Evolutionary conservation across 2,113 vertebrate species (phyloP), one percentile per base, ranked within the genome.

Genomic region (Uria lomvia): DNA sequence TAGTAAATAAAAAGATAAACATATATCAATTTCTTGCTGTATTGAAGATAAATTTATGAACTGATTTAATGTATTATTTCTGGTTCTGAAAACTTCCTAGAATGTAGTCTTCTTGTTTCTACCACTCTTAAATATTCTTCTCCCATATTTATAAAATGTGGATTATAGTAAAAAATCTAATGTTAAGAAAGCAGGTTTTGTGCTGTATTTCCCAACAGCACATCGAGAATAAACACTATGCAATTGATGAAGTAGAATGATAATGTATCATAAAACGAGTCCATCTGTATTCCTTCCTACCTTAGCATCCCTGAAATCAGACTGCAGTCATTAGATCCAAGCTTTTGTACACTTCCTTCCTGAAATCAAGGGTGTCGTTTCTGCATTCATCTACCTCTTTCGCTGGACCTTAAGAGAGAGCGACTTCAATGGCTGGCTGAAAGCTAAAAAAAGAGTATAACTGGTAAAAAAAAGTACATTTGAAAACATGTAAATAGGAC

Each of bases 401-500:
- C 79, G 6, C 17, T 86, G 71, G 70, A 85, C 70, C 18, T 72
- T 85, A 75, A 77, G 73, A 73, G 74, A 73, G 74, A 93, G 29
- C 40, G 6, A 75, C 62, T 91, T 89, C 73, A 77, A 9, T 87
- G 60, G n/a, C 20, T 75, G 36, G 18, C 23, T 71, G 52, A 92
- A 88, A 36, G 38, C 30, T 83, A 53, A 90, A 88, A 88, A 89
- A 87, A 62, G 23, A 60, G 30, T 68, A 83, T 45, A 88, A 65
- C 16, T 60, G 30, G 24, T 70, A 38, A 55, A 89, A 86, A 70
- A 87, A 53, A 32, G 20, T 53, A 58, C 21, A 74, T 81, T 58
- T 87, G 26, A 75, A 88, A 93, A 79, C 9, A 83, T 70, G 79
- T 93, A 94, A 94, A 72, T 90, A 82, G 68, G 68, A 70, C 52